Conservation (phyloP, 1,140 invertebrate species). For the Olivierus martensii region DNA sequence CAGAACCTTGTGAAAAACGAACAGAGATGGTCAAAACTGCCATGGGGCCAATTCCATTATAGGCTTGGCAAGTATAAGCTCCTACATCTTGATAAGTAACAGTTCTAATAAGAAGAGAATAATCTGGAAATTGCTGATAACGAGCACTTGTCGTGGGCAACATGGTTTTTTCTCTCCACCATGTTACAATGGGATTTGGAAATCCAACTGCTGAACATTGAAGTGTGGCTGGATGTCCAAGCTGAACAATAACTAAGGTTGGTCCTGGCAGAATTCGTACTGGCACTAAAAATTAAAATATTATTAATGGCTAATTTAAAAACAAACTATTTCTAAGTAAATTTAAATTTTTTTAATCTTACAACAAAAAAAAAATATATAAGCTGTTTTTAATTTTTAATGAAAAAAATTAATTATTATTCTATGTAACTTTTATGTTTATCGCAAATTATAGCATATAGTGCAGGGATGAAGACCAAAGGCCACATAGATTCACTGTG, state of each 20-base stretch:
- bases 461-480: too few species aligned
- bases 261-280: slow-evolving; percentile 16
- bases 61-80: slow-evolving; percentile 68
- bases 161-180: slow-evolving; percentile 68
- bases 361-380: too few species aligned
- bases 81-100: slow-evolving; percentile 56
- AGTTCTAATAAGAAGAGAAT: slow-evolving; percentile 52
- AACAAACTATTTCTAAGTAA: too few species aligned
- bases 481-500: too few species aligned
- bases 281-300: slow-evolving; percentile 6
- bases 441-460: too few species aligned
- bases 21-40: too few species aligned
- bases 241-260: slow-evolving; percentile 45
- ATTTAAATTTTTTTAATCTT: too few species aligned
- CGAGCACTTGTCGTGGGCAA: slow-evolving; percentile 49
- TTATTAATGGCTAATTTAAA: too few species aligned
- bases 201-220: slow-evolving; percentile 69
- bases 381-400: too few species aligned
- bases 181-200: slow-evolving; percentile 63
- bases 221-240: slow-evolving; percentile 51
- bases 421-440: too few species aligned
- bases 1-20: too few species aligned
- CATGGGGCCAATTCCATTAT: slow-evolving; percentile 51
- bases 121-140: slow-evolving; percentile 58
- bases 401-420: too few species aligned